Percentiles rank a stretch among this genome's conserved stretches.
phyloP scores from a whole-genome alignment of 2,888 invertebrate species.

The Microdon myrmicae region DNA sequence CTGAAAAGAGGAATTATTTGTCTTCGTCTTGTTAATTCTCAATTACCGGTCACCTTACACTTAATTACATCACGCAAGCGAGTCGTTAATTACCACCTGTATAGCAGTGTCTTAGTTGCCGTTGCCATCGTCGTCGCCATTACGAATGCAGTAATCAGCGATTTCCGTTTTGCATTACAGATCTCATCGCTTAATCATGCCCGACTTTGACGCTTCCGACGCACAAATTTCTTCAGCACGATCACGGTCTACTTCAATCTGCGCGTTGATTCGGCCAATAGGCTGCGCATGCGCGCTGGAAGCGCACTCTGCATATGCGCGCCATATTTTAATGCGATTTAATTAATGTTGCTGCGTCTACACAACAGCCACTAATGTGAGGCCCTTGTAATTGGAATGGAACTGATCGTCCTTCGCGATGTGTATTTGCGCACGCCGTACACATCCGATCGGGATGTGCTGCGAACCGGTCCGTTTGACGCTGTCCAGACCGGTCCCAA shows the following conservation, averaged over 20 bases:
- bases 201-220: conserved; percentile 50
- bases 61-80: conserved; percentile 49
- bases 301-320: conserved; percentile 20
- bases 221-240: conserved; percentile 32
- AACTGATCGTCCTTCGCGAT: conserved; percentile 29
- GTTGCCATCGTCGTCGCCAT: conserved; percentile 11
- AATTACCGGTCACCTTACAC: conserved; percentile 45
- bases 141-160: conserved; percentile 13
- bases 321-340: conserved; percentile 51
- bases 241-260: neutral
- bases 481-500: no score
- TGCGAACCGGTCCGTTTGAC: conserved; percentile 30
- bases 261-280: conserved; percentile 27
- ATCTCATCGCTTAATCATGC: conserved; percentile 47
- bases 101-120: no score
- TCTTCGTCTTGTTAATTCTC: conserved; percentile 26
- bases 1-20: no score
- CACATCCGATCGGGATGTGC: conserved; percentile 26
- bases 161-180: conserved; percentile 51
- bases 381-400: conserved; percentile 43
- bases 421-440: conserved; percentile 29
- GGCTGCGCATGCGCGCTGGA: neutral
- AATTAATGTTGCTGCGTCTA: conserved; percentile 51
- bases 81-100: conserved; percentile 41
- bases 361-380: conserved; percentile 52